Percentiles rank a stretch among this genome's conserved stretches.
phyloP scores from a whole-genome alignment of 2,888 invertebrate species.

The Pterobdella sp. region DNA sequence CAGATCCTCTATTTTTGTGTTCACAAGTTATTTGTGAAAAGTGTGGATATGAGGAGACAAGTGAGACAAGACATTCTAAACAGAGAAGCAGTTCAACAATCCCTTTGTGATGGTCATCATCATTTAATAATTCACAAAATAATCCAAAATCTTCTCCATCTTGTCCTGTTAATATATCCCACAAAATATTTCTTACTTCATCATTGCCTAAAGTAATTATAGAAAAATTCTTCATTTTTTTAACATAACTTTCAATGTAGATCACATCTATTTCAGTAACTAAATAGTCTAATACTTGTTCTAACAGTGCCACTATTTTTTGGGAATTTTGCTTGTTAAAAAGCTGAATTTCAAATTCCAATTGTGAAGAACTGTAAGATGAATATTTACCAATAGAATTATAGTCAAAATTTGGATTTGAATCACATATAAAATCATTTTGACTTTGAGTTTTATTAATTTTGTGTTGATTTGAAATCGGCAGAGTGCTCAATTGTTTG shows the following conservation, averaged over 20 bases:
- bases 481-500: too few species aligned
- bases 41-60: not conserved
- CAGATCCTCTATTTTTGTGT: not conserved
- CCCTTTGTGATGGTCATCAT: not conserved
- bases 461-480: too few species aligned
- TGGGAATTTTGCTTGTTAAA: not conserved
- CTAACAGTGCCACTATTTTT: not conserved
- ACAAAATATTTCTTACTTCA: not conserved
- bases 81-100: not conserved
- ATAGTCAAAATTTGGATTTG: not conserved
- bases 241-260: not conserved
- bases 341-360: not conserved
- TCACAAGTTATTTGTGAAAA: not conserved
- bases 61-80: not conserved
- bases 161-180: not conserved
- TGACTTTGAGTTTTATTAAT: not conserved
- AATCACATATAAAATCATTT: not conserved
- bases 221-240: too few species aligned
- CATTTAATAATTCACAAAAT: not conserved
- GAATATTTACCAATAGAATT: not conserved
- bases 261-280: not conserved
- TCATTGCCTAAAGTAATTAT: too few species aligned
- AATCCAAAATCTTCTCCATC: not conserved
- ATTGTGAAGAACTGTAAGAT: not conserved
- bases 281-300: not conserved